These are phyloP conservation scores for Sebastes umbrosus DNA, from an alignment of 2,797 vertebrate genomes.

Conservation along the genomic window DNA sequence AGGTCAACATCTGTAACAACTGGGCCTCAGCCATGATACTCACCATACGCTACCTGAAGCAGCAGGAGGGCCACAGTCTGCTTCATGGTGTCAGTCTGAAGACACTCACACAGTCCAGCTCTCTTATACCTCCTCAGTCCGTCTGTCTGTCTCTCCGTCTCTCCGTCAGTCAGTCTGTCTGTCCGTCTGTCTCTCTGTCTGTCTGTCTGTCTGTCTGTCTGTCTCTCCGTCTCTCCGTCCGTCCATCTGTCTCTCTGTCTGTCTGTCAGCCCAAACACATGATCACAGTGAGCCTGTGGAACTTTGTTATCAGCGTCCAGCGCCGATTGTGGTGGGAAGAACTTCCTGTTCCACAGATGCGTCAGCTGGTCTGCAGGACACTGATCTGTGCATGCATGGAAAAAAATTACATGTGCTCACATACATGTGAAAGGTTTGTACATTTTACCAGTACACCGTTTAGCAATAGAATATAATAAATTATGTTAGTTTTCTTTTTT, in stretches of 20 bases:
- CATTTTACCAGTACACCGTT: not conserved
- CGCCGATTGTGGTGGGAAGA: constrained; percentile 65
- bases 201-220: not conserved
- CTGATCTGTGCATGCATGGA: not conserved
- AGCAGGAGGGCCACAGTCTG: constrained; percentile 56
- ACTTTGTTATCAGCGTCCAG: constrained; percentile 54
- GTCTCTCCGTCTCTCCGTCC: no score
- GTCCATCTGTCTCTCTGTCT: no score
- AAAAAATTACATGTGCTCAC: not conserved
- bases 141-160: not conserved
- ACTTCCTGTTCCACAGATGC: constrained; percentile 62
- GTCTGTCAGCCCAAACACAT: not conserved
- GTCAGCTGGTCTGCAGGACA: not conserved
- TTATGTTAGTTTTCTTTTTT: no score
- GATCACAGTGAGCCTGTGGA: not conserved
- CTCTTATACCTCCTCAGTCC: constrained; percentile 56
- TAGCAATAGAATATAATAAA: not conserved
- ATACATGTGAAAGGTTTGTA: not conserved
- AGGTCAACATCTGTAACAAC: not conserved
- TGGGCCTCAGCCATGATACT: constrained; percentile 20
- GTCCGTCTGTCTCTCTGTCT: no score
- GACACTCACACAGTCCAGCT: not conserved
- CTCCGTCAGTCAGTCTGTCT: not conserved
- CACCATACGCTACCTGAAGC: constrained; percentile 64
- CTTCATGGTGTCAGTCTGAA: constrained; percentile 51